Conservation (phyloP, 2,888 invertebrate species). For the Dolichomitus sp. region DNA sequence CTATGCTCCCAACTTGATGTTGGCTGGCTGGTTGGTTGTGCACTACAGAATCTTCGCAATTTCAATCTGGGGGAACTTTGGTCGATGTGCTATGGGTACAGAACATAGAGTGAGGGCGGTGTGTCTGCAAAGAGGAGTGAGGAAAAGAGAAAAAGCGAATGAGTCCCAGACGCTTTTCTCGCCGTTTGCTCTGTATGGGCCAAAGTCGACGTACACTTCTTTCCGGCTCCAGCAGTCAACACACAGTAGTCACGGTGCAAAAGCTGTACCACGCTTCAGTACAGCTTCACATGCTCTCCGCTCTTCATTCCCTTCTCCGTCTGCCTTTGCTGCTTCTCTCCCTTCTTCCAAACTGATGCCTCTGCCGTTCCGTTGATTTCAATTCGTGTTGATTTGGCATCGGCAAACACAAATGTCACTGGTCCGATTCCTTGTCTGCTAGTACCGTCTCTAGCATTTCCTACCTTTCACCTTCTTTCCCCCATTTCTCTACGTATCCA, state of each 20-base stretch:
- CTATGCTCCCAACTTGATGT: neutral
- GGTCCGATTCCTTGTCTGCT: conserved; percentile 28
- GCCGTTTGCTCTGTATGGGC: conserved; percentile 15
- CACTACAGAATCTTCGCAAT: conserved; percentile 8
- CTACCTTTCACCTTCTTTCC: conserved; percentile 19
- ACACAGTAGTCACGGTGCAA: conserved; percentile 29
- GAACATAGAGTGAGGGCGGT: neutral
- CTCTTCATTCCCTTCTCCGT: conserved; percentile 31
- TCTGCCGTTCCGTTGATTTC: conserved; percentile 78
- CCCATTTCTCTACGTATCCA: conserved; percentile 47
- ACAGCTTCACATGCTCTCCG: conserved; percentile 5
- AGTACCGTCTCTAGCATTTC: conserved; percentile 23
- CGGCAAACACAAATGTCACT: conserved; percentile 79
- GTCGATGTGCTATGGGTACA: conserved; percentile 3
- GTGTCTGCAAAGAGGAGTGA: neutral
- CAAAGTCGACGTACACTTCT: conserved; percentile 36
- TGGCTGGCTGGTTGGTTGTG: neutral
- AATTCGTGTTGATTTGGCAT: conserved; percentile 84
- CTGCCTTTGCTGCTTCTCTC: conserved; percentile 4
- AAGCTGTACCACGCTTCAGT: conserved; percentile 32
- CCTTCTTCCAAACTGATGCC: conserved; percentile 40
- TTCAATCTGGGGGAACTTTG: conserved; percentile 19
- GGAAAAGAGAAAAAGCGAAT: conserved; percentile 8
- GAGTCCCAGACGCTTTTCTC: conserved; percentile 3
- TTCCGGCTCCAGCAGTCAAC: conserved; percentile 12